Percentiles rank a stretch among this genome's conserved stretches.
phyloP scores from a whole-genome alignment of 2,113 vertebrate species.

The Protobothrops mucrosquamatus region DNA sequence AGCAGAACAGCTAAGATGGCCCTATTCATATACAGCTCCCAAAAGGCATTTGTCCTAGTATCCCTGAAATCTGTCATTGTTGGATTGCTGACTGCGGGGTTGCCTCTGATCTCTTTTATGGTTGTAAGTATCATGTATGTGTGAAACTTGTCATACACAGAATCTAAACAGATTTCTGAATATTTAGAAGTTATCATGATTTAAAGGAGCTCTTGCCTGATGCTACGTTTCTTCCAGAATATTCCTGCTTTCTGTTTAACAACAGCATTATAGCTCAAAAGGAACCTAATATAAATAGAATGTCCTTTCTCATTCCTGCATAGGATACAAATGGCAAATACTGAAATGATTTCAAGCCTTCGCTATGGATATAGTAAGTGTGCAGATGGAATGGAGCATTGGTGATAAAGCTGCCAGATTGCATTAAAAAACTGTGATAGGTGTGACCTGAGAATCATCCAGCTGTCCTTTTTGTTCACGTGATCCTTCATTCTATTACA shows the following conservation, averaged over 20 bases:
- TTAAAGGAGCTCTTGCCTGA: not conserved
- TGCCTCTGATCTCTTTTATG: not conserved
- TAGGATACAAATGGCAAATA: not conserved
- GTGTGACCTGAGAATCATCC: constrained; percentile 8
- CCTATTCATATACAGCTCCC: not conserved
- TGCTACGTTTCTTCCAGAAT: constrained; percentile 22
- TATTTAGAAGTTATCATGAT: not conserved
- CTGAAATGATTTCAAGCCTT: constrained; percentile 18
- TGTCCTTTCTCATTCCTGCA: not conserved
- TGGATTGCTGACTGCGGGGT: not conserved
- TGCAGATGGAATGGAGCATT: constrained; percentile 23
- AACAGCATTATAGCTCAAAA: not conserved
- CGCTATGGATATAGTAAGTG: not conserved
- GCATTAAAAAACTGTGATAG: constrained; percentile 9
- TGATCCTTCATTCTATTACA: not conserved
- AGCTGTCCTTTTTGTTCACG: not conserved
- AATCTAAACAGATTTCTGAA: not conserved
- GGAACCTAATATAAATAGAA: not conserved
- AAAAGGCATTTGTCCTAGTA: not conserved
- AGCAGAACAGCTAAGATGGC: not conserved
- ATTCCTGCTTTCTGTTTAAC: not conserved
- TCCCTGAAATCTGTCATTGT: not conserved
- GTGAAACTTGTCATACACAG: not conserved
- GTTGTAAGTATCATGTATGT: not conserved
- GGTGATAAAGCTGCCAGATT: constrained; percentile 43